Conservation (phyloP, 2,797 vertebrate species). For the Dicrostonyx torquatus region DNA sequence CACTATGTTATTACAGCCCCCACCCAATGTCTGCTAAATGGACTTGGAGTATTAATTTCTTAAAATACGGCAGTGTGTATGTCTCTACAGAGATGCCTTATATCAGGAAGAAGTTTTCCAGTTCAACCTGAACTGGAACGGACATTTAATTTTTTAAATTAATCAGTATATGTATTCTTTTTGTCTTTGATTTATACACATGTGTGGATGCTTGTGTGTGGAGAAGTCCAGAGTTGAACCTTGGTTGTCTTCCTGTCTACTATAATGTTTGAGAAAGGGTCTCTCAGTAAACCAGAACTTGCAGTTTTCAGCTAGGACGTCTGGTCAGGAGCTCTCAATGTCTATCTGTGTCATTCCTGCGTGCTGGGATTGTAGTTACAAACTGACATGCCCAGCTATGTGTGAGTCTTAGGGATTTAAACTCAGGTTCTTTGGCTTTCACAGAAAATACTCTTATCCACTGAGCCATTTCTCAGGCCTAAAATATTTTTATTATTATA, state of each 20-base stretch:
- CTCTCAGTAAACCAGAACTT: not conserved
- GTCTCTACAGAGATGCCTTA: conserved; percentile 6
- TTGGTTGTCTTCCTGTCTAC: not conserved
- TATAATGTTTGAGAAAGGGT: not conserved
- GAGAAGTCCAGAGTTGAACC: not conserved
- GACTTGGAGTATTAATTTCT: not conserved
- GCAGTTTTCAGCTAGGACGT: not conserved
- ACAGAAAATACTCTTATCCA: not conserved
- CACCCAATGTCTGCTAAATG: not conserved
- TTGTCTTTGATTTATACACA: not conserved
- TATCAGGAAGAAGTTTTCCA: conserved; percentile 26
- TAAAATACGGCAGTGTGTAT: conserved; percentile 44
- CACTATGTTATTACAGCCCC: not conserved
- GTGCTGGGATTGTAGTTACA: not conserved
- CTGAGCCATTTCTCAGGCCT: not conserved
- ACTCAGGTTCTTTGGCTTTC: not conserved
- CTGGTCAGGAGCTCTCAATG: not conserved
- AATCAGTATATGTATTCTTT: not conserved
- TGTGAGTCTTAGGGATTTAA: not conserved
- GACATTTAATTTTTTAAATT: not conserved
- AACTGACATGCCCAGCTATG: not conserved
- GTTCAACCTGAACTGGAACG: conserved; percentile 5
- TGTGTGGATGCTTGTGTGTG: not conserved
- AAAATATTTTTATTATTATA: not conserved
- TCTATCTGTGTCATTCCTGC: not conserved